phyloP scores from a whole-genome alignment of 2,888 invertebrate species.

The Acleris laterana region DNA sequence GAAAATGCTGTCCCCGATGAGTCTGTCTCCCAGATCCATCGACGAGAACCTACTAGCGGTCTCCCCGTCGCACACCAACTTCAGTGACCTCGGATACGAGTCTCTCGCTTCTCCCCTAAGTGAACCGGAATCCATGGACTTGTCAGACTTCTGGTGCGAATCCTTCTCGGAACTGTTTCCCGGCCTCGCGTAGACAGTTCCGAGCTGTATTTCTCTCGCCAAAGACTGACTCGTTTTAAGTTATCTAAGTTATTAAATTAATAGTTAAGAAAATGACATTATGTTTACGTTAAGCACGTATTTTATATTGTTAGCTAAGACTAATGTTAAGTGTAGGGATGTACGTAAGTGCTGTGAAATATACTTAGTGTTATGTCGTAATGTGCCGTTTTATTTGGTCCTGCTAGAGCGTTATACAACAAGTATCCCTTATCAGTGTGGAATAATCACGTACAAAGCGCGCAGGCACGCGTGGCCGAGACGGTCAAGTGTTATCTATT shows the following conservation, averaged over 20 bases:
- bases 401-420: conserved; percentile 17
- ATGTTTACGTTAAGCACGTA: conserved; percentile 43
- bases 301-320: conserved; percentile 46
- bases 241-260: conserved; percentile 49
- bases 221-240: conserved; percentile 79
- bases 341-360: conserved; percentile 64
- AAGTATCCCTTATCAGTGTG: conserved; percentile 34
- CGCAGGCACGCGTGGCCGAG: neutral
- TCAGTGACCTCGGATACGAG: conserved; percentile 79
- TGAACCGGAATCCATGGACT: conserved; percentile 74
- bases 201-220: conserved; percentile 65
- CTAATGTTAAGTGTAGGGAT: conserved; percentile 56
- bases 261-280: conserved; percentile 53
- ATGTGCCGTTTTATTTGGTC: conserved; percentile 34
- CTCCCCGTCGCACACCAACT: conserved; percentile 73
- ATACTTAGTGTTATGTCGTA: conserved; percentile 45
- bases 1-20: conserved; percentile 77
- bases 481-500: conserved; percentile 1
- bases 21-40: conserved; percentile 63
- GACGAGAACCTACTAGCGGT: conserved; percentile 66
- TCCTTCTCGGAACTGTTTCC: conserved; percentile 92
- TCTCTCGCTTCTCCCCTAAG: conserved; percentile 78
- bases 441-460: conserved; percentile 16
- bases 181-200: conserved; percentile 82
- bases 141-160: conserved; percentile 89